These are phyloP conservation scores for Urocynchramus pylzowi DNA, from an alignment of 2,113 vertebrate species.

Conservation along the genomic window DNA sequence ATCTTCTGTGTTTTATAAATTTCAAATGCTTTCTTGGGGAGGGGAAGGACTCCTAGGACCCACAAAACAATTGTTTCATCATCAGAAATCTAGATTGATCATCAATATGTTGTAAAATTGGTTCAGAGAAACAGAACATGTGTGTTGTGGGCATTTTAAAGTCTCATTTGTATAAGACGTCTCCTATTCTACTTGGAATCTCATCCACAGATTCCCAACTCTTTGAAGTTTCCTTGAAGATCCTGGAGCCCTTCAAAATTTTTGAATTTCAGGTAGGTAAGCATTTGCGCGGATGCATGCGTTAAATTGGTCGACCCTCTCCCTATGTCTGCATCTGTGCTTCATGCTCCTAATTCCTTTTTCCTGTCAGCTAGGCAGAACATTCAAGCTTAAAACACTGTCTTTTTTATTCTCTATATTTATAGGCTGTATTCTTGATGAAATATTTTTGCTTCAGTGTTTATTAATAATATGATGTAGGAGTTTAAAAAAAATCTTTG, in stretches of 20 bases:
- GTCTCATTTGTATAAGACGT: slow-evolving; percentile 51
- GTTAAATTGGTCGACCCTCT: slow-evolving; percentile 71
- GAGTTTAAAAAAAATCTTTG: background rate
- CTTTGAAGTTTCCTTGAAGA: slow-evolving; percentile 70
- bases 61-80: background rate
- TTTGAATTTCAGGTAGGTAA: slow-evolving; percentile 73
- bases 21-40: background rate
- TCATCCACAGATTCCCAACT: slow-evolving; percentile 67
- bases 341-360: slow-evolving; percentile 63
- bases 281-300: slow-evolving; percentile 66
- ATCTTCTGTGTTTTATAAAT: background rate
- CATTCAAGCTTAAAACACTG: background rate
- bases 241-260: slow-evolving; percentile 69
- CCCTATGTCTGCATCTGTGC: slow-evolving; percentile 68
- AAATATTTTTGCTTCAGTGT: background rate
- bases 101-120: background rate
- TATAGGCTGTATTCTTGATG: background rate
- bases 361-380: slow-evolving; percentile 30
- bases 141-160: background rate
- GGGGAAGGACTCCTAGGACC: background rate
- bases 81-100: background rate
- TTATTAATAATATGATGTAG: background rate
- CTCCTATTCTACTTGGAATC: slow-evolving; percentile 69
- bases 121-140: background rate
- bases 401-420: background rate